Base-by-base conservation (phyloP, 2,797 vertebrate species). In the Morelia viridis region DNA sequence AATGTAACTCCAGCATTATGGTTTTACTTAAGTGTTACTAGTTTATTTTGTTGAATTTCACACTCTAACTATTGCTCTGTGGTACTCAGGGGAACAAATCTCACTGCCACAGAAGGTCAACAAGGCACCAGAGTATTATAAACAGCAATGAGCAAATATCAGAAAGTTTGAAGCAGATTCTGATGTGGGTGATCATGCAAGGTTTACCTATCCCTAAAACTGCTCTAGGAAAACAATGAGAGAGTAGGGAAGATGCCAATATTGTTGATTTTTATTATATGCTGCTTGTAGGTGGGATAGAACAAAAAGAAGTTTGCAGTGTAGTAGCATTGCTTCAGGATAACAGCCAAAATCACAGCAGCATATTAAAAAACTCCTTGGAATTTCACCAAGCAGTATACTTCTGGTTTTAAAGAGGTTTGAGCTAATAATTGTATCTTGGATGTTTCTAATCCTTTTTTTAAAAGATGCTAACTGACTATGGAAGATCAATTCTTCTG, bases 151-250 rank as follows among this genome's bases (percentile, higher is more conserved):
- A 86, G 12, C 68, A 92, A 87, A 84, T 46, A 17, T 83, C 57
- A 88, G 76, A 87, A 92, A 91, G 68, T n/a, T 88, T 46, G 68
- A 85, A 76, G 0, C 3, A 19, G 9, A 90, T 93, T 93, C 26
- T 53, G 1, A 6, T 92, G 90, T 92, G 24, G 13, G 83, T 91
- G 15, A 89, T 24, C 31, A 87, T 56, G 90, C 91, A 24, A 83
- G 35, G 1, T 86, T 91, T 31, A 89, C 2, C 50, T 68, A 94
- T 71, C 53, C 91, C 89, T 90, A 89, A 92, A 90, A 92, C 57
- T 64, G 50, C 17, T 86, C 46, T 56, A 64, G 2, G 4, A 35
- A 85, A n/a, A 28, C 35, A 46, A 90, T 22, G 35, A 11, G 50
- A 28, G 57, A 19, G 31, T 2, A 11, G 5, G 31, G 35, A 92